A percentile compares a stretch with the other conserved stretches of the same genome.
Evolutionary conservation across 2,888 invertebrate species (phyloP).

Genomic region (Drosophila histrio): DNA sequence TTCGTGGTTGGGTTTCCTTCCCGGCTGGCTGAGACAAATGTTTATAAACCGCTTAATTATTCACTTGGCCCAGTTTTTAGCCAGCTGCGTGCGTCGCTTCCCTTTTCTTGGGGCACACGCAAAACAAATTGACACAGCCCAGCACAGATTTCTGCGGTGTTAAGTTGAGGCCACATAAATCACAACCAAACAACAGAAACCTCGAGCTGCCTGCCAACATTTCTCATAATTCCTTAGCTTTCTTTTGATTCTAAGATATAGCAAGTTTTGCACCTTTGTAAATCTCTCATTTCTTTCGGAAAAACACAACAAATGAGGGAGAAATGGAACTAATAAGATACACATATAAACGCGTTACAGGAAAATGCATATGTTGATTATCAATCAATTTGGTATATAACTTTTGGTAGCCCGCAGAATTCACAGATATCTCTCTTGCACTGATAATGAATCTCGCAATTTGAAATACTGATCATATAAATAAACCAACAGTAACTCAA

Average conservation of each 20-base stretch:
- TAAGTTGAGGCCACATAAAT: constrained; percentile 72
- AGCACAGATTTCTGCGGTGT: constrained; percentile 74
- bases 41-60: constrained; percentile 80
- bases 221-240: constrained; percentile 32
- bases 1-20: constrained; percentile 11
- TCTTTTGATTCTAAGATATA: background rate
- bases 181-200: constrained; percentile 35
- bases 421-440: too few species aligned
- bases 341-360: too few species aligned
- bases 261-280: background rate
- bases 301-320: background rate
- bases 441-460: too few species aligned
- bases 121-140: constrained; percentile 74
- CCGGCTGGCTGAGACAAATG: constrained; percentile 70
- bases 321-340: too few species aligned
- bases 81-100: constrained; percentile 35
- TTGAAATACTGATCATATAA: too few species aligned
- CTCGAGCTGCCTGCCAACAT: constrained; percentile 14
- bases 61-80: constrained; percentile 75
- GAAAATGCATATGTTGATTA: too few species aligned
- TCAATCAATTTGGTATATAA: too few species aligned
- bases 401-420: too few species aligned
- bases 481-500: too few species aligned
- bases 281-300: background rate
- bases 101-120: constrained; percentile 50